These are phyloP conservation scores for Aphodius granarius DNA, from an alignment of 2,888 invertebrate genomes.

Conservation along the genomic window DNA sequence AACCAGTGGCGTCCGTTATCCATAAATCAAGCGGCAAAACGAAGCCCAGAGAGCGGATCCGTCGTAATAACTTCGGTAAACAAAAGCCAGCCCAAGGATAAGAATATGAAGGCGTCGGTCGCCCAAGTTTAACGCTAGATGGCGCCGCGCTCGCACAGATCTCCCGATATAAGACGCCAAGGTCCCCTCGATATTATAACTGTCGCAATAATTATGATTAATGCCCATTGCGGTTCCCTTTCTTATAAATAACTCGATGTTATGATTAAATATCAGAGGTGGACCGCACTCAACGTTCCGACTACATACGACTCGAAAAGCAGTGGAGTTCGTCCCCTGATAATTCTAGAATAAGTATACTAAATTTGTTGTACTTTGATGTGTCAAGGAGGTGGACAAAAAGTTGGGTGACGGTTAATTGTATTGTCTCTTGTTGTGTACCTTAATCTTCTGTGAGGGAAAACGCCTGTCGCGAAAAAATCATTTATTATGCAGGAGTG, in stretches of 20 bases:
- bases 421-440: too few species aligned
- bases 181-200: neutral
- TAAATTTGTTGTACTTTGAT: too few species aligned
- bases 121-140: neutral
- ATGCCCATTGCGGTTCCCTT: neutral
- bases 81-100: neutral
- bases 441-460: too few species aligned
- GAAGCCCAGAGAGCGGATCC: neutral
- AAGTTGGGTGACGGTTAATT: too few species aligned
- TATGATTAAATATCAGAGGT: neutral
- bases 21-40: neutral
- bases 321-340: too few species aligned
- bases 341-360: too few species aligned
- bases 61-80: neutral
- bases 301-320: too few species aligned
- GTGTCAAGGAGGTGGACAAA: too few species aligned
- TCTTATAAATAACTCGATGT: neutral
- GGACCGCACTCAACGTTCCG: too few species aligned
- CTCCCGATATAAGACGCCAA: neutral
- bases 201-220: slow-evolving; percentile 3
- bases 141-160: neutral
- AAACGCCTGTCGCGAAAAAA: too few species aligned
- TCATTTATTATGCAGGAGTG: neutral
- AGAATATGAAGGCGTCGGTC: neutral
- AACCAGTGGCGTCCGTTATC: neutral